These are phyloP conservation scores for Podarcis raffonei DNA, from an alignment of 2,113 vertebrate species.

Conservation along the genomic window DNA sequence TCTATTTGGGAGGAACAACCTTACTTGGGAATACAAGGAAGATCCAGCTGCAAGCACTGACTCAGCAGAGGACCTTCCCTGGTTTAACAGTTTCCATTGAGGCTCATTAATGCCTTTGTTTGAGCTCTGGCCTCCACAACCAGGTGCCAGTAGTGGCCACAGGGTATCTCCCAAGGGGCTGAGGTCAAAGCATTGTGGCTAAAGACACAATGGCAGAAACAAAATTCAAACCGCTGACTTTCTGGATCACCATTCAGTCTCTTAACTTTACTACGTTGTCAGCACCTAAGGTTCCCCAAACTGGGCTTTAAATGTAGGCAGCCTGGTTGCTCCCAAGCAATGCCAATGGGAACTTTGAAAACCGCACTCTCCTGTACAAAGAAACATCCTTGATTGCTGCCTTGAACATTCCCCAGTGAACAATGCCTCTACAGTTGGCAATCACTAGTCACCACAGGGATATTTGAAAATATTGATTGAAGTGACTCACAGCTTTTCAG, in stretches of 20 bases:
- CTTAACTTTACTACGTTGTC: not conserved
- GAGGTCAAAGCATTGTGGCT: not conserved
- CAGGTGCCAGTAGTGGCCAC: too few relatives aligned
- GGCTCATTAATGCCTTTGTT: too few relatives aligned
- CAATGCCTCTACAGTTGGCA: not conserved
- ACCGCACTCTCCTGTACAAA: not conserved
- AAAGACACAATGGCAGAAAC: not conserved
- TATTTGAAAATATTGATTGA: not conserved
- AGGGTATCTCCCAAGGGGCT: not conserved
- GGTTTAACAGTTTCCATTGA: too few relatives aligned
- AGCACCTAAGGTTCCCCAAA: accelerated
- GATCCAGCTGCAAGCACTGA: too few relatives aligned
- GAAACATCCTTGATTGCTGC: not conserved
- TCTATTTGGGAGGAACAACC: too few relatives aligned
- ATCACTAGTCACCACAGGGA: not conserved
- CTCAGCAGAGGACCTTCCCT: too few relatives aligned
- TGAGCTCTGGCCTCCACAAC: too few relatives aligned
- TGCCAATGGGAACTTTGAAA: slow-evolving; percentile 17
- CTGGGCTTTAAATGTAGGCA: not conserved
- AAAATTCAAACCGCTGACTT: not conserved
- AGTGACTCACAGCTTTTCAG: not conserved
- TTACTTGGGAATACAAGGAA: too few relatives aligned
- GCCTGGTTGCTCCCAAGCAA: not conserved
- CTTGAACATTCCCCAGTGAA: not conserved
- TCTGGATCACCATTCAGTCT: not conserved